Percentiles rank a stretch among this genome's conserved stretches.
Evolutionary conservation across 1,140 invertebrate genomes (phyloP).

Genomic region (Babylonia areolata): DNA sequence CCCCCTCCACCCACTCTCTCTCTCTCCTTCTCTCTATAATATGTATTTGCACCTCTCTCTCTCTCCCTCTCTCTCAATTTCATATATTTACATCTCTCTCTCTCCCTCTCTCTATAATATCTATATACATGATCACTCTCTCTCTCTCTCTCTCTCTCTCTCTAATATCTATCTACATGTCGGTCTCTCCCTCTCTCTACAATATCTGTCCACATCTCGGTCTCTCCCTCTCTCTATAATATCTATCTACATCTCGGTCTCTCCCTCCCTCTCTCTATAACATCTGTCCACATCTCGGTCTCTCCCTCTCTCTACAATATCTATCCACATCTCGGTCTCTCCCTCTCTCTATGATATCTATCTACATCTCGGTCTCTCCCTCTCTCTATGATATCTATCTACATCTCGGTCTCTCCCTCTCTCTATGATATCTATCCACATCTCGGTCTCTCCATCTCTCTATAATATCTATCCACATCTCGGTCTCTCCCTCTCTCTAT

Average conservation of each 20-base stretch:
- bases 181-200: not conserved
- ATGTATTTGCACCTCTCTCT: not conserved
- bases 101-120: not conserved
- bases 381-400: too few relatives aligned
- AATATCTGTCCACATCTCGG: not conserved
- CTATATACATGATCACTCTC: not conserved
- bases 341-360: not conserved
- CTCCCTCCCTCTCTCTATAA: not conserved
- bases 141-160: conserved; percentile 11
- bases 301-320: too few relatives aligned
- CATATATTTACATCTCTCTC: not conserved
- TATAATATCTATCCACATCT: too few relatives aligned
- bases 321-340: not conserved
- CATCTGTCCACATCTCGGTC: not conserved
- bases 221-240: not conserved
- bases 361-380: not conserved
- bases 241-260: not conserved
- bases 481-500: too few relatives aligned
- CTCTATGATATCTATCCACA: too few relatives aligned
- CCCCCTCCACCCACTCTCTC: not conserved
- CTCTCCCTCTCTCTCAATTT: not conserved
- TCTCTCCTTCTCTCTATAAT: not conserved
- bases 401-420: too few relatives aligned
- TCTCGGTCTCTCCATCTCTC: too few relatives aligned
- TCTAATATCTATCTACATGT: not conserved